Conservation (phyloP, 2,113 vertebrate genomes). For the Peucedramus taeniatus region DNA sequence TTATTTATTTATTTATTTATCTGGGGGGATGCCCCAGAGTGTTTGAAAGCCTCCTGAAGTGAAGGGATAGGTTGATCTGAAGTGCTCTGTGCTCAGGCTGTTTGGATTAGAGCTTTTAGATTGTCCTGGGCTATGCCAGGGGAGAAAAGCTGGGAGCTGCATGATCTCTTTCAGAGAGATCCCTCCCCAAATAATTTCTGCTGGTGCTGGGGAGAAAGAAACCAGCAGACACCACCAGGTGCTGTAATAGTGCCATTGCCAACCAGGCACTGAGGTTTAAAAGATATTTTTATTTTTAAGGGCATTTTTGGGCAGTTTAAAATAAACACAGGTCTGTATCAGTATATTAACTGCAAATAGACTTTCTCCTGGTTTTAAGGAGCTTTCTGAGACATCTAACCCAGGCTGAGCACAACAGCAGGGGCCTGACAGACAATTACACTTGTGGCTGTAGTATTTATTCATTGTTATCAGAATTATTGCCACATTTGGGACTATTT, state of each 20-base stretch:
- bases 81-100: background rate
- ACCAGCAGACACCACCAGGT: accelerated
- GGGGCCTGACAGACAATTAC: background rate
- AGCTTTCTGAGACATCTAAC: background rate
- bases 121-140: background rate
- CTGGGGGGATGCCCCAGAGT: background rate
- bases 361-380: background rate
- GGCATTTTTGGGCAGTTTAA: background rate
- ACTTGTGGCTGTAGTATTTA: background rate
- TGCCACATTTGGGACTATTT: background rate
- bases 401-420: background rate
- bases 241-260: background rate
- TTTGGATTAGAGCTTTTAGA: background rate
- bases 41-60: background rate
- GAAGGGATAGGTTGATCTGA: background rate
- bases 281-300: background rate
- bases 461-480: background rate
- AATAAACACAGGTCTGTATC: background rate
- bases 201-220: background rate
- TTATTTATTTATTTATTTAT: too few species aligned
- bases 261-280: background rate
- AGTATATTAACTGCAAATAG: background rate
- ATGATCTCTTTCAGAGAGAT: background rate
- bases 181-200: background rate
- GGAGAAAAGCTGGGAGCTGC: background rate